Evolutionary conservation across 2,888 invertebrate genomes (phyloP), one percentile per base, ranked within the genome.

Genomic region (Cecidostiba fungosa): DNA sequence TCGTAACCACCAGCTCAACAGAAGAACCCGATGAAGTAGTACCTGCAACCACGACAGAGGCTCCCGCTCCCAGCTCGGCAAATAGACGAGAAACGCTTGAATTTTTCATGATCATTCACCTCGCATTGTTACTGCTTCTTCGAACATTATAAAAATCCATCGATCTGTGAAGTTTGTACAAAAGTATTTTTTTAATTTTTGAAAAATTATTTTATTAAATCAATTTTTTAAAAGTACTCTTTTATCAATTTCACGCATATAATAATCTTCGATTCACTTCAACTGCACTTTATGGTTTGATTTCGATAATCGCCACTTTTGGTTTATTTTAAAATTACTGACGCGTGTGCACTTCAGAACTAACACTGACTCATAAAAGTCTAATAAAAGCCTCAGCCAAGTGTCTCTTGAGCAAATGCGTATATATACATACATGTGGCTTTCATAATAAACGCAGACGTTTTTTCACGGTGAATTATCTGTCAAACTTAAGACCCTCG

Each of bases 101-200:
- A 77, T 77, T 80, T 73, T 29, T 80, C 32, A 82, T 62, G 26
- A 50, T 82, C 39, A 43, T 82, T 85, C 32, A 76, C 19, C 62
- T 82, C 14, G 26, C 54, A 5, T 82, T 85, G 14, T 43, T 82
- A 69, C 66, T 79, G n/a, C 23, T 86, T n/a, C 14, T 82, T 8
- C 62, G 77, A 80, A 73, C 26, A 39, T 72, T 84, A 36, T 86
- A 79, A 82, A 54, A 36, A 36, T 70, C 19, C 16, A 72, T 69
- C 26, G 23, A 10, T 29, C 47, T 77, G 39, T 76, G 76, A 84
- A 84, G 36, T 82, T 86, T 86, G 72, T 86, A 82, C 50, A 78
- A 84, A 82, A 62, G 23, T 23, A n/a, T n/a, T 74, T 70, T 78
- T 69, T 70, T 76, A 78, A 74, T 81, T 81, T 69, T 72, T 23